phyloP scores from a whole-genome alignment of 2,888 invertebrate genomes.

The Sphaerophoria rueppellii region DNA sequence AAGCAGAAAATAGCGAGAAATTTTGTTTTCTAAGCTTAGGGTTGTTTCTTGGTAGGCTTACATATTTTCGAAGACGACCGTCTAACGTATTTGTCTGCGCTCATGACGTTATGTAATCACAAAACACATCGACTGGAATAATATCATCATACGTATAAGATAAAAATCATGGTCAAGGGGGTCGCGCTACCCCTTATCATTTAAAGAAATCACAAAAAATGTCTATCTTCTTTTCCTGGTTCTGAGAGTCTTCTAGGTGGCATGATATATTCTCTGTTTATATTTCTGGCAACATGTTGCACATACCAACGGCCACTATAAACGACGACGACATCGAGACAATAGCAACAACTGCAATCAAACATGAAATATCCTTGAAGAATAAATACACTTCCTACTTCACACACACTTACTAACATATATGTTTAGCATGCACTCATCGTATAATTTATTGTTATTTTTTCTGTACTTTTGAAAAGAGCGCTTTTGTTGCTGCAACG shows the following conservation, averaged over 20 bases:
- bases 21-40: slow-evolving; percentile 31
- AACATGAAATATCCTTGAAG: slow-evolving; percentile 63
- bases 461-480: slow-evolving; percentile 19
- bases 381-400: slow-evolving; percentile 63
- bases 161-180: neutral
- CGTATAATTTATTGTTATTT: neutral
- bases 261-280: neutral
- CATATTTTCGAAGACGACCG: slow-evolving; percentile 14
- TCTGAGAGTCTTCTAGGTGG: slow-evolving; percentile 11
- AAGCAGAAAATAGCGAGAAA: neutral
- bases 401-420: slow-evolving; percentile 35
- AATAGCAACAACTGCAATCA: slow-evolving; percentile 13
- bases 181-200: neutral
- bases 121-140: slow-evolving; percentile 14
- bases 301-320: neutral
- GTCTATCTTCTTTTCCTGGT: slow-evolving; percentile 51
- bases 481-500: slow-evolving; percentile 48
- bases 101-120: slow-evolving; percentile 33
- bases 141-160: neutral
- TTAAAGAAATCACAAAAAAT: slow-evolving; percentile 22
- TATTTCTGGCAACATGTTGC: slow-evolving; percentile 63
- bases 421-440: slow-evolving; percentile 36
- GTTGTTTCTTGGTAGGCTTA: neutral
- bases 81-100: slow-evolving; percentile 27
- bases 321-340: neutral